phyloP scores from a whole-genome alignment of 2,113 vertebrate species.

The Podarcis muralis region DNA sequence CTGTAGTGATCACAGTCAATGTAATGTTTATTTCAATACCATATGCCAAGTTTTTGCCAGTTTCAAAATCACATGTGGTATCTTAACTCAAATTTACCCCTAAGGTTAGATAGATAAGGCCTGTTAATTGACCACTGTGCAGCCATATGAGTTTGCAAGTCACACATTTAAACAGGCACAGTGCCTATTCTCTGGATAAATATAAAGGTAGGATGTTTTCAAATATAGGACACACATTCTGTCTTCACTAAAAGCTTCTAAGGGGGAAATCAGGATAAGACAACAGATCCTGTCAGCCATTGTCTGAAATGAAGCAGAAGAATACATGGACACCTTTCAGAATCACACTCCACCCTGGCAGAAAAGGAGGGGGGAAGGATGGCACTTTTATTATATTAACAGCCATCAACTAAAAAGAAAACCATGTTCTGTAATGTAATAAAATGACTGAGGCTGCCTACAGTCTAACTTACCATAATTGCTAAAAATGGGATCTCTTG shows the following conservation, averaged over 20 bases:
- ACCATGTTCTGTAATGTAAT: too few species aligned
- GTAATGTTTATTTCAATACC: conserved; percentile 12
- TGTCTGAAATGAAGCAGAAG: too few species aligned
- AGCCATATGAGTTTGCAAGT: neutral
- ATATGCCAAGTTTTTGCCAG: conserved; percentile 4
- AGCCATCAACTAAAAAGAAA: too few species aligned
- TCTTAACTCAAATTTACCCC: conserved; percentile 8
- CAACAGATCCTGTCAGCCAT: neutral
- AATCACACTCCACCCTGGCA: neutral
- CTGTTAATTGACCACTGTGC: neutral
- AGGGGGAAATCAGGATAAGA: neutral
- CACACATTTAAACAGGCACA: neutral
- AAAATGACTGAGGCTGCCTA: too few species aligned
- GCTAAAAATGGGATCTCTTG: too few species aligned
- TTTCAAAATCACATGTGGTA: neutral
- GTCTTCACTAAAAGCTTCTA: neutral
- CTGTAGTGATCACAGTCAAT: neutral
- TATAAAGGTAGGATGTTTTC: neutral
- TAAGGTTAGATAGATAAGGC: neutral
- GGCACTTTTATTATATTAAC: neutral
- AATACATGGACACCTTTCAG: neutral
- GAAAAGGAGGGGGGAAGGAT: neutral
- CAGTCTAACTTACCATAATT: too few species aligned
- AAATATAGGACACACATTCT: neutral
- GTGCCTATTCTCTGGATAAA: neutral